Evolutionary conservation across 2,113 vertebrate genomes (phyloP).

Genomic region (Diadophis punctatus): DNA sequence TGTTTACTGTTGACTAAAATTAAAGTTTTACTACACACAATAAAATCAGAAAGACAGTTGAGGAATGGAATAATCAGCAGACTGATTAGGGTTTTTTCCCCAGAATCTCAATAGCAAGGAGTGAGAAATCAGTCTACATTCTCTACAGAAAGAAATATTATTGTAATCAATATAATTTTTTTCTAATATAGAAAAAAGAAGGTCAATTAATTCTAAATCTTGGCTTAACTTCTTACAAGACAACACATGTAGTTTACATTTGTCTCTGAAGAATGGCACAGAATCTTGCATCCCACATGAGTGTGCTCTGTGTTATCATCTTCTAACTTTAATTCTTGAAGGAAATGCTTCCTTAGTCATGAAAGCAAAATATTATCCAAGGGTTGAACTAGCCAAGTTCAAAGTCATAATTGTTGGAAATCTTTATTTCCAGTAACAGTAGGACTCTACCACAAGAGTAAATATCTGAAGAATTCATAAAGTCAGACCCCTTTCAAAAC

Average conservation of each 20-base stretch:
- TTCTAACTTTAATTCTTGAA: not conserved
- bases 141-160: not conserved
- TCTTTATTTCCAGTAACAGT: conserved; percentile 50
- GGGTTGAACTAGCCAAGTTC: conserved; percentile 24
- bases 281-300: conserved; percentile 18
- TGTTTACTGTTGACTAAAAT: not conserved
- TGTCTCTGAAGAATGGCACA: not conserved
- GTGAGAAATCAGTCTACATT: not conserved
- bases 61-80: not conserved
- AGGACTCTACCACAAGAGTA: conserved; percentile 49
- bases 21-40: not conserved
- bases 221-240: not conserved
- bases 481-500: conserved; percentile 40
- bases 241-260: not conserved
- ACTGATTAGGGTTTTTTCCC: not conserved
- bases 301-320: not conserved
- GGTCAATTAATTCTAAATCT: conserved; percentile 20
- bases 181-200: not conserved
- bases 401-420: conserved; percentile 41
- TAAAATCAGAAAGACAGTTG: not conserved
- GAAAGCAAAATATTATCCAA: conserved; percentile 17
- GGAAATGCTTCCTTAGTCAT: not conserved
- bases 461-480: conserved; percentile 46
- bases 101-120: not conserved
- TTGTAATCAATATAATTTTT: conserved; percentile 1